Conservation (phyloP, 2,113 vertebrate species). For the Ochotona curzoniae region DNA sequence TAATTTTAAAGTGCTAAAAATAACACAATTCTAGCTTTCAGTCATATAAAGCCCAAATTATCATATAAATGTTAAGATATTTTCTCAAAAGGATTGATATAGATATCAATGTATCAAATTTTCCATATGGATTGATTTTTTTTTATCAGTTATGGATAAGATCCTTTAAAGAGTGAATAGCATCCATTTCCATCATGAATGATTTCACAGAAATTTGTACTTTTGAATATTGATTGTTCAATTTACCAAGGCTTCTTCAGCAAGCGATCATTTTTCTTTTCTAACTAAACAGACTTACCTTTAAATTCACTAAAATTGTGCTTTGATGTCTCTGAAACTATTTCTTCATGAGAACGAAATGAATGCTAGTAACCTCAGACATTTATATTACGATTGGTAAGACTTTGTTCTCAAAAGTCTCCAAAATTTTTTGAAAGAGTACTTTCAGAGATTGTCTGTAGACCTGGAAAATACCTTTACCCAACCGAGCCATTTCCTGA, state of each 20-base stretch:
- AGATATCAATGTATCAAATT: neutral
- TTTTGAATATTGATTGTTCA: neutral
- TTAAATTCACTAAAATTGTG: slow-evolving; percentile 1
- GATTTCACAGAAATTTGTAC: slow-evolving; percentile 7
- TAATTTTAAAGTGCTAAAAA: neutral
- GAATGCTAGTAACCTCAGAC: neutral
- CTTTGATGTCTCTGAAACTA: neutral
- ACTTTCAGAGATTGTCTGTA: neutral
- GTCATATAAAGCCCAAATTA: neutral
- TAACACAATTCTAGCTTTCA: slow-evolving; percentile 21
- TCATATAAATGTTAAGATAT: neutral
- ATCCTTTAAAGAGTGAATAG: neutral
- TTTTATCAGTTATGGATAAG: neutral
- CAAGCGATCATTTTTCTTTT: neutral
- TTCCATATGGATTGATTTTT: neutral
- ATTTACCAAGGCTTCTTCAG: neutral
- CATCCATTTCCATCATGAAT: neutral
- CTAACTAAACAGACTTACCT: slow-evolving; percentile 20
- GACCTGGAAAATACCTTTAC: neutral
- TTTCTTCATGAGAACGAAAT: neutral
- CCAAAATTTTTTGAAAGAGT: slow-evolving; percentile 16
- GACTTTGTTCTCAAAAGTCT: neutral
- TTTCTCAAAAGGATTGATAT: neutral
- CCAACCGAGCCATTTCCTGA: neutral
- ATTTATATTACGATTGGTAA: neutral